Percentiles rank a stretch among this genome's conserved stretches.
These are phyloP conservation scores for Aphidoletes aphidimyza DNA, from an alignment of 2,888 invertebrate genomes.

Conservation along the genomic window DNA sequence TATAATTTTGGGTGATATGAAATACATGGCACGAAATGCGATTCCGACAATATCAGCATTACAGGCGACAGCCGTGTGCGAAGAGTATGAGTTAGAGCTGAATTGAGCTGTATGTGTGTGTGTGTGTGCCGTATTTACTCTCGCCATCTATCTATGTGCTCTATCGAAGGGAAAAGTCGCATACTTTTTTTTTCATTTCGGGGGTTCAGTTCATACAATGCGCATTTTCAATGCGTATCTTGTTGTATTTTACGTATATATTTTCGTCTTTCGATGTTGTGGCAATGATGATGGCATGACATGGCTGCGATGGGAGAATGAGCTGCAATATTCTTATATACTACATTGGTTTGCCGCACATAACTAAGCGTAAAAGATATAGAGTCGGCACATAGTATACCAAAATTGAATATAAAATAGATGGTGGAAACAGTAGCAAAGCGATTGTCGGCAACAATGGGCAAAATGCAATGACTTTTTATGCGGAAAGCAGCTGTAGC, in stretches of 20 bases:
- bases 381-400: not conserved
- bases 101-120: too few relatives aligned
- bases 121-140: not conserved
- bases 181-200: not conserved
- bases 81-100: too few relatives aligned
- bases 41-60: conserved; percentile 36
- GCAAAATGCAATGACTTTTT: conserved; percentile 43
- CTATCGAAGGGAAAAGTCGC: conserved; percentile 10
- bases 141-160: not conserved
- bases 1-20: conserved; percentile 21
- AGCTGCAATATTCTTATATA: conserved; percentile 5
- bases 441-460: conserved; percentile 5
- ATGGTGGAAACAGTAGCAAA: conserved; percentile 26
- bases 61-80: too few relatives aligned
- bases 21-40: conserved; percentile 29
- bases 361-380: not conserved
- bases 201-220: conserved; percentile 16
- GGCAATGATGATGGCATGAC: too few relatives aligned
- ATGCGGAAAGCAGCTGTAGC: conserved; percentile 50
- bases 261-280: not conserved
- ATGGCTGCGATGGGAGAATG: too few relatives aligned
- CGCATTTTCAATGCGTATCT: conserved; percentile 51
- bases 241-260: not conserved
- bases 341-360: too few relatives aligned
- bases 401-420: conserved; percentile 8